Base-by-base conservation (phyloP, 2,113 vertebrate species). In the Piaya cayana region DNA sequence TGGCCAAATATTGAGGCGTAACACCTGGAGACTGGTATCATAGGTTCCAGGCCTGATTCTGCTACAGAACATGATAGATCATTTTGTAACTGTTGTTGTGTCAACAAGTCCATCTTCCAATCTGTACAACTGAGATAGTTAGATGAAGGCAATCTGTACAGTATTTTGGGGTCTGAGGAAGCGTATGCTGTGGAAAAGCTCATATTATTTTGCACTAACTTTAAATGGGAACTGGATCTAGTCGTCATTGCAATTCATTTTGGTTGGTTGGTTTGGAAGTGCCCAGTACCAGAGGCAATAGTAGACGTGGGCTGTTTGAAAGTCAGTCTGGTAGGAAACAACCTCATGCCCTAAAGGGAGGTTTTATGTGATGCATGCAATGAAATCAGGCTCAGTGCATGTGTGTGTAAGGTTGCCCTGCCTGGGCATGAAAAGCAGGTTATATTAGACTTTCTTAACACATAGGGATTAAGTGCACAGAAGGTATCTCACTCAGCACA, bases 1-100 rank as follows among this genome's bases (percentile, higher is more conserved):
- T 4, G 20, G n/a, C 58, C n/a, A 27, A 77, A 80, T 12, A 77
- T 12, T 0, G 0, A 15, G 47, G 18, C 9, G 2, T 43, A 39
- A 25, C 63, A 69, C 32, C 43, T 43, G 23, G 15, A 36, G 32
- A 26, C 9, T 55, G 26, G 12, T 64, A 32, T 47, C 47, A 79
- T 30, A 53, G 27, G 27, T 5, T 78, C 12, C 65, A 59, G 30
- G 36, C 7, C 42, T 45, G 45, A 81, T 30, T 53, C 30, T 82
- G 34, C 42, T 47, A 29, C 64, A 70, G 21, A 89, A 58, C 3
- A 4, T 5, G 18, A 6, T 5, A 29, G 6, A 9, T 0, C 0
- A 90, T 64, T 47, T 72, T 8, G 6, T 37, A 59, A 15, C 17
- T 27, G 3, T 16, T 56, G n/a, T 23, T 36, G 9, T n/a, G 30